Conservation (phyloP, 2,888 invertebrate species). For the Stratiomys singularior region DNA sequence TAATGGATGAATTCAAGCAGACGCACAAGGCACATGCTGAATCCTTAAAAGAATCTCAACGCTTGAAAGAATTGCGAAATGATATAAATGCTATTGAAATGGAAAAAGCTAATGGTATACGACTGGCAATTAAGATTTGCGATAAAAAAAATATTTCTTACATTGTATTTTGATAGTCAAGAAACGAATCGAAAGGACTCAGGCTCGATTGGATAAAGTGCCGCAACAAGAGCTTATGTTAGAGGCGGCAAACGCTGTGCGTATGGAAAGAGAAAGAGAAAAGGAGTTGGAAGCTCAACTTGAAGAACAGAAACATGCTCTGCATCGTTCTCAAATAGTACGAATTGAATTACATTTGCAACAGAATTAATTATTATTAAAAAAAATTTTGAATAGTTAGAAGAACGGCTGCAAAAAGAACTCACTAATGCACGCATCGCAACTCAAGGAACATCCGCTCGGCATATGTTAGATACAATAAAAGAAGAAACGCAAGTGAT, state of each 20-base stretch:
- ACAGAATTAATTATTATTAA: not conserved
- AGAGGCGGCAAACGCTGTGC: slow-evolving; percentile 53
- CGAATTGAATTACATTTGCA: not conserved
- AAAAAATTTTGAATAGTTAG: slow-evolving; percentile 34
- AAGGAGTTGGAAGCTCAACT: slow-evolving; percentile 54
- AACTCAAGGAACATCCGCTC: slow-evolving; percentile 53
- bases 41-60: slow-evolving; percentile 71
- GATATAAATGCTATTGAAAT: slow-evolving; percentile 89
- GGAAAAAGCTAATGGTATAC: slow-evolving; percentile 81
- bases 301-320: slow-evolving; percentile 53
- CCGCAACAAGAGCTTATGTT: slow-evolving; percentile 54
- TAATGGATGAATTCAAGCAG: slow-evolving; percentile 84
- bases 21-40: slow-evolving; percentile 77
- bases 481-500: slow-evolving; percentile 66
- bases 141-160: slow-evolving; percentile 20
- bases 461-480: slow-evolving; percentile 52
- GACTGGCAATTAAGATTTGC: no score
- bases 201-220: slow-evolving; percentile 54
- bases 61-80: slow-evolving; percentile 82
- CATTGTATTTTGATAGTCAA: no score
- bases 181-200: slow-evolving; percentile 54
- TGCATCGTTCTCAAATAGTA: slow-evolving; percentile 51
- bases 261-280: slow-evolving; percentile 54
- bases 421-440: slow-evolving; percentile 51
- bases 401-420: slow-evolving; percentile 53